phyloP scores from a whole-genome alignment of 2,888 invertebrate species.

The Furcula furcula region DNA sequence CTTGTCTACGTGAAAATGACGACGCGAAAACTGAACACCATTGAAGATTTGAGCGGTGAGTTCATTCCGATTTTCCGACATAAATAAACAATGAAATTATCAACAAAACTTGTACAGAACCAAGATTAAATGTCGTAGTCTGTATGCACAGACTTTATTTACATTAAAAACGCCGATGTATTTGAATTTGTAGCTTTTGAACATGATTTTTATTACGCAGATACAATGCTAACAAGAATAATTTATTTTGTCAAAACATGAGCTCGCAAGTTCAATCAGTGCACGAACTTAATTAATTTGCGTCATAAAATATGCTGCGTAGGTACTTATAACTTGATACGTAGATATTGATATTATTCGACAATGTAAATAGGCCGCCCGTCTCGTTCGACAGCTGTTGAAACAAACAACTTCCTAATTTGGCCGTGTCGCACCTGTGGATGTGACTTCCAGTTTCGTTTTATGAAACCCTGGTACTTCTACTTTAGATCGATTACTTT shows the following conservation, averaged over 20 bases:
- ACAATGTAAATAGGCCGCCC: slow-evolving; percentile 12
- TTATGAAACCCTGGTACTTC: slow-evolving; percentile 48
- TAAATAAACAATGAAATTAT: slow-evolving; percentile 57
- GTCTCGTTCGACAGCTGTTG: slow-evolving; percentile 15
- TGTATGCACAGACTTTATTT: too few species aligned
- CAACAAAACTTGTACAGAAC: slow-evolving; percentile 29
- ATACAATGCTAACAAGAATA: too few species aligned
- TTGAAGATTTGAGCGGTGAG: slow-evolving; percentile 77
- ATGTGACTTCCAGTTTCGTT: slow-evolving; percentile 16
- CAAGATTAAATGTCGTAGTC: too few species aligned
- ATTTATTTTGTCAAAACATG: slow-evolving; percentile 32
- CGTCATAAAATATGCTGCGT: slow-evolving; percentile 36
- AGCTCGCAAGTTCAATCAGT: slow-evolving; percentile 43
- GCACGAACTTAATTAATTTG: slow-evolving; percentile 30
- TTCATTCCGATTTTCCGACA: slow-evolving; percentile 22
- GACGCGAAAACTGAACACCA: slow-evolving; percentile 70
- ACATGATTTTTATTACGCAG: too few species aligned
- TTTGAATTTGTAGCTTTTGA: too few species aligned
- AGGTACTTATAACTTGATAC: too few species aligned
- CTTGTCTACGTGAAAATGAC: slow-evolving; percentile 54
- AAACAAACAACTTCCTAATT: slow-evolving; percentile 26
- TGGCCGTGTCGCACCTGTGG: slow-evolving; percentile 40
- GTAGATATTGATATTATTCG: slow-evolving; percentile 28
- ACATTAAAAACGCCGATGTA: slow-evolving; percentile 15
- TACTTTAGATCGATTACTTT: too few species aligned